A percentile compares a stretch with the other conserved stretches of the same genome.
Evolutionary conservation across 2,797 vertebrate species (phyloP).

Genomic region (Chiloscyllium punctatum): DNA sequence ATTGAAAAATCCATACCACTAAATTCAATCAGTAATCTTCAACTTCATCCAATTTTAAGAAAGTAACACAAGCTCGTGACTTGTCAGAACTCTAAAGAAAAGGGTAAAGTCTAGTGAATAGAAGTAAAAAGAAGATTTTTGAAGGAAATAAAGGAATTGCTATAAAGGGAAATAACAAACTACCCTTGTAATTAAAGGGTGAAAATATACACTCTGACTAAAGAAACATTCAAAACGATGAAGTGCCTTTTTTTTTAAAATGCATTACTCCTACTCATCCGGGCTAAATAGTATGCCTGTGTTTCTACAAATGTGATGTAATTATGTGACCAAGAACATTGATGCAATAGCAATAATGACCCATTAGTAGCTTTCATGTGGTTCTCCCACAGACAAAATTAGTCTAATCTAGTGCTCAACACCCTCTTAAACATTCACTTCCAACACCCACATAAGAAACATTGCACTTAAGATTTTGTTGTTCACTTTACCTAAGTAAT

Average conservation of each 20-base stretch:
- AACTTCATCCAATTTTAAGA: neutral
- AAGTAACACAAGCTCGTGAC: neutral
- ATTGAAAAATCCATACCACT: neutral
- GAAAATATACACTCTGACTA: neutral
- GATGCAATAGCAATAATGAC: slow-evolving; percentile 66
- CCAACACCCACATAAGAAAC: slow-evolving; percentile 68
- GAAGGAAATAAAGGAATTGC: neutral
- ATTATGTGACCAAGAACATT: slow-evolving; percentile 57
- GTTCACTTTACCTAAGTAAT: slow-evolving; percentile 64
- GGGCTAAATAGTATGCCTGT: slow-evolving; percentile 5
- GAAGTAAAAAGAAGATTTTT: neutral
- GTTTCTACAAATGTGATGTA: slow-evolving; percentile 36
- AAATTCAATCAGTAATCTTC: neutral
- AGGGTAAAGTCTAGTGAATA: neutral
- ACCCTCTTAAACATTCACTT: slow-evolving; percentile 70
- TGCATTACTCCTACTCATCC: slow-evolving; percentile 35
- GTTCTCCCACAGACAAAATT: slow-evolving; percentile 62
- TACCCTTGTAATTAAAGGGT: neutral
- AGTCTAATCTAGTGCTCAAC: slow-evolving; percentile 67
- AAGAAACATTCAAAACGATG: neutral
- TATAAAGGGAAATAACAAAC: neutral
- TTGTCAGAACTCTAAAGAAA: neutral
- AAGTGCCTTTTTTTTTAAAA: slow-evolving; percentile 16
- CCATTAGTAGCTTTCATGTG: slow-evolving; percentile 66
- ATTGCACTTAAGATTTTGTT: slow-evolving; percentile 69